Percentiles rank a stretch among this genome's conserved stretches.
phyloP scores from a whole-genome alignment of 2,888 invertebrate genomes.

The Nemapogon koenigi region DNA sequence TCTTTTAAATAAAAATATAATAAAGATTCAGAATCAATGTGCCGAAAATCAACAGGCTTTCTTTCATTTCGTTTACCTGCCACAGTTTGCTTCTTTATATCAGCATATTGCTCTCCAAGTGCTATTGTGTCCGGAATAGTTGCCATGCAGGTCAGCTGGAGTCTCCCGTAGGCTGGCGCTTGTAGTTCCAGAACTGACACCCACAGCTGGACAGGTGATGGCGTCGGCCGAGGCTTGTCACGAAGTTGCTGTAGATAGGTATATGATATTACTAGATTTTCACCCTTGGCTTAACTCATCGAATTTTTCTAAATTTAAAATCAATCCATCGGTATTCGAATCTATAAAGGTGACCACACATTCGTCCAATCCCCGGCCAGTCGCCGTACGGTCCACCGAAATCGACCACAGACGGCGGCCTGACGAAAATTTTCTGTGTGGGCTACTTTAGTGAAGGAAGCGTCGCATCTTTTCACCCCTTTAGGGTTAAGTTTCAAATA shows the following conservation, averaged over 20 bases:
- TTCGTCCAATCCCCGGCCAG: too few relatives aligned
- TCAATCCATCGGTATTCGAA: too few relatives aligned
- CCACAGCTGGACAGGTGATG: conserved; percentile 73
- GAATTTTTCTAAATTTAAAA: too few relatives aligned
- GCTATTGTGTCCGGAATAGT: conserved; percentile 80
- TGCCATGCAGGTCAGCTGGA: conserved; percentile 77
- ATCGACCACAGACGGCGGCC: too few relatives aligned
- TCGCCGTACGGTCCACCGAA: too few relatives aligned
- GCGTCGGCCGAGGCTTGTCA: conserved; percentile 38
- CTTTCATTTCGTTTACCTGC: conserved; percentile 60
- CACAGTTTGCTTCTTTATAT: conserved; percentile 74
- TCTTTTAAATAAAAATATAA: background rate
- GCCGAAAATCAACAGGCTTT: conserved; percentile 2
- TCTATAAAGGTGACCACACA: too few relatives aligned
- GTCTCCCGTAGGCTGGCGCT: conserved; percentile 71
- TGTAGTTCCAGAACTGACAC: conserved; percentile 77
- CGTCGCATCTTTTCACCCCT: too few relatives aligned
- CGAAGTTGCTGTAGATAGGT: conserved; percentile 30
- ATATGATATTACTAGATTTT: background rate
- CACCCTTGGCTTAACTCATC: too few relatives aligned
- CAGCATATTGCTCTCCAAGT: conserved; percentile 75
- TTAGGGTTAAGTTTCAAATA: too few relatives aligned
- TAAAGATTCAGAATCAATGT: conserved; percentile 7
- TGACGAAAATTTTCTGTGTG: too few relatives aligned
- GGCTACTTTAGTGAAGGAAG: too few relatives aligned